Evolutionary conservation across 2,888 invertebrate species (phyloP).

Genomic region (Oscheius sp.): DNA sequence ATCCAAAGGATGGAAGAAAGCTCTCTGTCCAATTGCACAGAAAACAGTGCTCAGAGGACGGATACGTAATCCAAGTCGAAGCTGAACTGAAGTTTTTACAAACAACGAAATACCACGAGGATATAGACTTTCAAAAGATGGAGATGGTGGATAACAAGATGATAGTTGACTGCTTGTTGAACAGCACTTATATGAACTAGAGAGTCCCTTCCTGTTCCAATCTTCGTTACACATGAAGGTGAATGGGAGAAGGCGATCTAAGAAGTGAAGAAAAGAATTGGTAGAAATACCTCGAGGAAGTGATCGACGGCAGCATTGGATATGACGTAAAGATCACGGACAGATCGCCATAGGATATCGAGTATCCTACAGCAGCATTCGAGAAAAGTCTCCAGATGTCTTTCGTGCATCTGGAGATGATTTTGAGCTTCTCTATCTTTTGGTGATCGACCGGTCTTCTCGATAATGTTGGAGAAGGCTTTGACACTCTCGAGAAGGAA

Average conservation of each 20-base stretch:
- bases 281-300: slow-evolving; percentile 33
- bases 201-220: slow-evolving; percentile 34
- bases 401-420: slow-evolving; percentile 54
- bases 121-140: slow-evolving; percentile 40
- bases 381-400: slow-evolving; percentile 38
- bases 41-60: slow-evolving; percentile 41
- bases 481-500: slow-evolving; percentile 53
- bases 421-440: slow-evolving; percentile 52
- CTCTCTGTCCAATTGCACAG: slow-evolving; percentile 54
- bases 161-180: slow-evolving; percentile 60
- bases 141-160: slow-evolving; percentile 61
- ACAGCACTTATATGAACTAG: slow-evolving; percentile 40
- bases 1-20: slow-evolving; percentile 60
- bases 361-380: slow-evolving; percentile 31
- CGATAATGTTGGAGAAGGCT: slow-evolving; percentile 42
- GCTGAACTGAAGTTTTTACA: slow-evolving; percentile 32
- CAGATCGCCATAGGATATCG: slow-evolving; percentile 37
- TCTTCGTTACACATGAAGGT: neutral
- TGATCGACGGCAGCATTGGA: slow-evolving; percentile 35
- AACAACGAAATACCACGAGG: slow-evolving; percentile 30
- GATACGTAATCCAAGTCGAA: neutral
- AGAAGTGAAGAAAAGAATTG: neutral
- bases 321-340: slow-evolving; percentile 33
- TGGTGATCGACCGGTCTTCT: slow-evolving; percentile 44
- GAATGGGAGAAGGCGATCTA: slow-evolving; percentile 38